phyloP scores from a whole-genome alignment of 2,797 vertebrate species.

The Taeniopygia guttata region DNA sequence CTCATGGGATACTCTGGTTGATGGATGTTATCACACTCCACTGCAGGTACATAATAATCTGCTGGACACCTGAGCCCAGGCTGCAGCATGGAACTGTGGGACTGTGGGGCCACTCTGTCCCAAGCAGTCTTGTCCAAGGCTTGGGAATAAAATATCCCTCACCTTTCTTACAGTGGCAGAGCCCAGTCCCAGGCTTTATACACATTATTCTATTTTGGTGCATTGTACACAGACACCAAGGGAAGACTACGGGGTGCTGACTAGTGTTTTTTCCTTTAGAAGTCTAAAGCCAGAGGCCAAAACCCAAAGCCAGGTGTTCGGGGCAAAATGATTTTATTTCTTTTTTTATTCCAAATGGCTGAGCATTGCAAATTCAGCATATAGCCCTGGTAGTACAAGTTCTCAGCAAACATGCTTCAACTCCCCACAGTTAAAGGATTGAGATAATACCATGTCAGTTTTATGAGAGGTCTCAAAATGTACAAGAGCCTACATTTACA shows the following conservation, averaged over 20 bases:
- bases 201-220: background rate
- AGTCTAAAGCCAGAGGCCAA: background rate
- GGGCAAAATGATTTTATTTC: background rate
- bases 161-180: background rate
- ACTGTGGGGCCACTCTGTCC: too few species aligned
- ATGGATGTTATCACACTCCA: too few species aligned
- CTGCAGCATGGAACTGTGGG: background rate
- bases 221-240: fast-evolving
- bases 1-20: background rate
- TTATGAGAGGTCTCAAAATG: background rate
- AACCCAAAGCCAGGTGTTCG: background rate
- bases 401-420: background rate
- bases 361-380: background rate
- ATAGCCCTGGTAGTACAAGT: background rate
- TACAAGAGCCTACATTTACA: background rate
- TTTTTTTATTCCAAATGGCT: background rate
- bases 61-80: background rate
- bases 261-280: background rate
- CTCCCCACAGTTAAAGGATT: background rate
- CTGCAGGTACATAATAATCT: background rate
- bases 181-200: background rate
- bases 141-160: background rate
- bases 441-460: background rate
- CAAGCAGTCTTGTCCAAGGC: background rate
- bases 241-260: background rate